phyloP scores from a whole-genome alignment of 2,888 invertebrate species.

The Oscheius sp. region DNA sequence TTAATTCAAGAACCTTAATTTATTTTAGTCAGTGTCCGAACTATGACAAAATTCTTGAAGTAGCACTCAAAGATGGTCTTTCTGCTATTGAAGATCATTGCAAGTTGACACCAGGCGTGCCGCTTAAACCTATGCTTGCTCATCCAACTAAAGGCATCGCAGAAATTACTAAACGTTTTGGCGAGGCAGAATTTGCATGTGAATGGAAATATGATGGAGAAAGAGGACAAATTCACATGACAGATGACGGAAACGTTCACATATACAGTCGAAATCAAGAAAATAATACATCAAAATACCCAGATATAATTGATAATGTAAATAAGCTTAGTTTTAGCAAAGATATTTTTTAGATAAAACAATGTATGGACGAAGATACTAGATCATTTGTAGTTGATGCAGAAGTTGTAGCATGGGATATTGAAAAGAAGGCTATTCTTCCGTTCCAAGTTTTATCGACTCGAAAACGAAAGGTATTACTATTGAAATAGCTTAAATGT shows the following conservation, averaged over 20 bases:
- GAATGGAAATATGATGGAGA: slow-evolving; percentile 99
- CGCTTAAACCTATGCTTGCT: slow-evolving; percentile 97
- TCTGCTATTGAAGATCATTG: slow-evolving; percentile 81
- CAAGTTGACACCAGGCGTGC: slow-evolving; percentile 84
- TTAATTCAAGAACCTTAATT: not conserved
- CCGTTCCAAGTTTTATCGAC: slow-evolving; percentile 96
- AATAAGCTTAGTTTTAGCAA: not conserved
- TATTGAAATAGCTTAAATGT: not conserved
- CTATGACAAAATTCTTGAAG: slow-evolving; percentile 85
- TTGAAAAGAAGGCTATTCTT: slow-evolving; percentile 84
- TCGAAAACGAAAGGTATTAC: slow-evolving; percentile 86
- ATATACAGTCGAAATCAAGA: slow-evolving; percentile 96
- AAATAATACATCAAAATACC: slow-evolving; percentile 91
- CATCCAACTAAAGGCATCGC: slow-evolving; percentile 91
- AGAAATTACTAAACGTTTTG: slow-evolving; percentile 76
- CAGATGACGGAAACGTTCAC: slow-evolving; percentile 78
- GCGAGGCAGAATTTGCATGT: slow-evolving; percentile 86
- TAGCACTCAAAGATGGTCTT: slow-evolving; percentile 82
- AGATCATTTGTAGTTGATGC: slow-evolving; percentile 89
- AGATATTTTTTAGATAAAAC: slow-evolving; percentile 38
- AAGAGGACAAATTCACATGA: slow-evolving; percentile 88
- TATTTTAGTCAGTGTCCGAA: slow-evolving; percentile 87
- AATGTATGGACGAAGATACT: slow-evolving; percentile 56
- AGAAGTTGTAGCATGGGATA: slow-evolving; percentile 96
- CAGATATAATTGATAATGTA: slow-evolving; percentile 81